Base-by-base conservation (phyloP, 2,888 invertebrate species). In the Antitype chi region DNA sequence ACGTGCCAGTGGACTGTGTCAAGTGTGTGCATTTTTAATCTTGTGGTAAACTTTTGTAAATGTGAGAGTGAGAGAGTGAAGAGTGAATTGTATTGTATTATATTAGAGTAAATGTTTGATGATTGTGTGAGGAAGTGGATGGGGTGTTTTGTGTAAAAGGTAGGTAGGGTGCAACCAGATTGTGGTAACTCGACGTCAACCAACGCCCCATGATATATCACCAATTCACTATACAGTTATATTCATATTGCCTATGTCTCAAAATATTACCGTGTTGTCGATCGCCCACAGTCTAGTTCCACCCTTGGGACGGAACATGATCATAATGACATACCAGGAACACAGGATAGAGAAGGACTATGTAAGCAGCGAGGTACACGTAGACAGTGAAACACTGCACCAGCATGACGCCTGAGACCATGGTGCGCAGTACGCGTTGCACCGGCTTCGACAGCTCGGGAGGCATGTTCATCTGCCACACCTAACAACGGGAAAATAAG, bases 371-470 rank as follows among this genome's bases (percentile, higher is more conserved):
- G 38, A 97, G 92, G 88, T 97, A 97, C 9, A 97, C 92, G 89
- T 97, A 97, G 60, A 97, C 95, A 0, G 97, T 97, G 89, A 97
- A 97, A 76, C 97, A 97, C 83, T 97, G 96, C 2, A 96, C 95
- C 57, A 97, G 89, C 92, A 97, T 96, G 43, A 97, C 93, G 7
- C 96, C 95, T 0, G 96, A 96, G 60, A 97, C 93, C 90, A 97
- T 93, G 23, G 97, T 97, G 32, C 97, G 95, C 62, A 97, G 88
- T n/a, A 90, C 93, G 9, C 95, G 92, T 89, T 97, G 97, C 52
- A 95, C 92, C 15, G 95, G 91, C 87, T 93, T 87, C 20, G 97
- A 92, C 70, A 96, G 87, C 76, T 95, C 94, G 2, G 86, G 88
- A 3, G 97, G 96, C 95, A 97, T 95, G 32, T 90, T 89, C 93